Evolutionary conservation across 2,888 invertebrate genomes (phyloP), one percentile per base, ranked within the genome.

Genomic region (Machimus rusticus): DNA sequence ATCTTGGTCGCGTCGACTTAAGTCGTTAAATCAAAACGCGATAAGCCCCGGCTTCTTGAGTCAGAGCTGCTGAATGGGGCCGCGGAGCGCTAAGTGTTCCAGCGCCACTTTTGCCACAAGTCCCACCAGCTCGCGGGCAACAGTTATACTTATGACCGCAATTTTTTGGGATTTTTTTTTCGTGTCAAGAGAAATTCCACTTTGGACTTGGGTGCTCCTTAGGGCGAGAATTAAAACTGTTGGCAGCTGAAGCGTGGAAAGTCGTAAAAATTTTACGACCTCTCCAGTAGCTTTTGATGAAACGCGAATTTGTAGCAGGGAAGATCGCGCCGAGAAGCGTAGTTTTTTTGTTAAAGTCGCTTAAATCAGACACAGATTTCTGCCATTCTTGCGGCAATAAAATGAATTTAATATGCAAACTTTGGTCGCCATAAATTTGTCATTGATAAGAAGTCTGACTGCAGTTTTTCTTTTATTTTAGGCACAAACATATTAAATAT

Each of bases 371-470:
- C 23, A 66, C 28, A 66, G 66, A 66, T 66, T 19, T 19, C 43
- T 66, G 19, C 66, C 28, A 66, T 66, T 66, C 23, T 66, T 66
- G 19, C n/a, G 28, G 76, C 16, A 8, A 34, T 76, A 76, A 76
- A 76, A 76, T 19, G n/a, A n/a, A 76, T 76, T 76, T 76, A 76
- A 76, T 34, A 76, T 34, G 34, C 76, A 76, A 76, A 76, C 76
- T 34, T 34, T 76, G 76, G 28, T 76, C 76, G 37, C 37, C 76
- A 37, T 76, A 37, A 76, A 76, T 76, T 37, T 37, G 76, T 37
- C 34, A 37, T n/a, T 76, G 76, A 76, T 76, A 76, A 76, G 76
- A 37, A 37, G 76, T 31, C 76, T 34, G 28, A 34, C 16, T 76
- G 37, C 34, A 34, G n/a, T 37, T 76, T 76, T 76, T 76, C 4